phyloP scores from a whole-genome alignment of 1,140 invertebrate species.

The Drosophila pallidifrons region DNA sequence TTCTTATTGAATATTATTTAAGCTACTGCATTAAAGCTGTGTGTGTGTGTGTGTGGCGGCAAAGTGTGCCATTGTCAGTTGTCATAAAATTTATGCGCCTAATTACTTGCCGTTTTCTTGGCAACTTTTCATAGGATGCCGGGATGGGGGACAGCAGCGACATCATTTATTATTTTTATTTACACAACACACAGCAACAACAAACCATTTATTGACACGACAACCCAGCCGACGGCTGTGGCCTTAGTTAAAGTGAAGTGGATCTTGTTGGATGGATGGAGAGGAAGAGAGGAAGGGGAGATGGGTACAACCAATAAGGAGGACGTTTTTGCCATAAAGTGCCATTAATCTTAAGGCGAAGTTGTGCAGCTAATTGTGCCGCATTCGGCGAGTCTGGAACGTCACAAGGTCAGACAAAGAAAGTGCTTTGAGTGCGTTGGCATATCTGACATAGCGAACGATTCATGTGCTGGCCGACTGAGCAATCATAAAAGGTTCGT shows the following conservation, averaged over 20 bases:
- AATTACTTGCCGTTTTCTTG: slow-evolving; percentile 71
- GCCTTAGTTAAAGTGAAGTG: no score
- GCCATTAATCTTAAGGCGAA: slow-evolving; percentile 74
- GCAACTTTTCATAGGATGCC: slow-evolving; percentile 36
- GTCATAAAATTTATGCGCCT: slow-evolving; percentile 71
- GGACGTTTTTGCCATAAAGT: slow-evolving; percentile 43
- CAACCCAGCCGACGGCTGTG: not conserved
- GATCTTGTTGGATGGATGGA: no score
- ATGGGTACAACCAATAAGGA: slow-evolving; percentile 64
- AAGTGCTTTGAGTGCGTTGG: slow-evolving; percentile 24
- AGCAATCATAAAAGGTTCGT: slow-evolving; percentile 53
- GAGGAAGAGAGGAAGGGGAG: not conserved
- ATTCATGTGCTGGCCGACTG: slow-evolving; percentile 25
- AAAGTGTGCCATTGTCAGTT: slow-evolving; percentile 56
- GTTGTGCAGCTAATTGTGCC: slow-evolving; percentile 79
- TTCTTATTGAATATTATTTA: slow-evolving; percentile 5
- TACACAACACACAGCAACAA: slow-evolving; percentile 38
- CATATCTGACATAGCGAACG: slow-evolving; percentile 28
- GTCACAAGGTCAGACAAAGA: slow-evolving; percentile 46
- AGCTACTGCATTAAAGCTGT: not conserved
- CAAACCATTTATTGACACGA: slow-evolving; percentile 75
- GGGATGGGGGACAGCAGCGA: slow-evolving; percentile 4
- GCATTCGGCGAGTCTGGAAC: slow-evolving; percentile 61
- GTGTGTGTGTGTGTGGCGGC: not conserved
- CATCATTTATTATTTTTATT: slow-evolving; percentile 81